Conservation (phyloP, 2,797 vertebrate genomes). For the Onychomys arenicola region DNA sequence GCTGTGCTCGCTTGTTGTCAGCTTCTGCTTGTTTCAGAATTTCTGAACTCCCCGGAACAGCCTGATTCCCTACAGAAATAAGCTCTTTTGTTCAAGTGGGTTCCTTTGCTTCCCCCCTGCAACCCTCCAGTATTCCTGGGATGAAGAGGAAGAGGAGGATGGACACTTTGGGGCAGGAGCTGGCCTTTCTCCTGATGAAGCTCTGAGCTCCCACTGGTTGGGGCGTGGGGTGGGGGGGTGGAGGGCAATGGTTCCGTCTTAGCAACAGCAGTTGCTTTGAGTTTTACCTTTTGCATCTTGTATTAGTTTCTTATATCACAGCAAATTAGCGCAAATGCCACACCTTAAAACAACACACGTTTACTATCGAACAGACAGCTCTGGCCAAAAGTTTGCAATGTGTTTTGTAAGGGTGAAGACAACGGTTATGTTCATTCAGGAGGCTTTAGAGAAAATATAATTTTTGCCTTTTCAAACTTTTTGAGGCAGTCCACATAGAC, state of each 20-base stretch:
- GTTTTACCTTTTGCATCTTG: background rate
- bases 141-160: background rate
- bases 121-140: background rate
- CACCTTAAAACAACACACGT: background rate
- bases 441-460: background rate
- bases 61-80: background rate
- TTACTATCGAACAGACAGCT: background rate
- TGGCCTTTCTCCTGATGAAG: background rate
- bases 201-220: background rate
- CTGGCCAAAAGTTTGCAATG: background rate
- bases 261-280: background rate
- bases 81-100: background rate
- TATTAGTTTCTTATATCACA: background rate
- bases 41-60: background rate
- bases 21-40: conserved; percentile 9
- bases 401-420: background rate
- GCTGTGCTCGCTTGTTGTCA: background rate
- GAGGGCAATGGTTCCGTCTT: background rate
- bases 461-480: background rate
- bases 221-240: background rate
- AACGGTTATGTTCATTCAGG: background rate
- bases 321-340: background rate
- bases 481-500: background rate
- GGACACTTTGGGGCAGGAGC: background rate
- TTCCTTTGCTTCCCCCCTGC: background rate